A percentile compares a stretch with the other conserved stretches of the same genome.
Evolutionary conservation across 2,113 vertebrate species (phyloP).

Genomic region (Protobothrops flavoviridis): DNA sequence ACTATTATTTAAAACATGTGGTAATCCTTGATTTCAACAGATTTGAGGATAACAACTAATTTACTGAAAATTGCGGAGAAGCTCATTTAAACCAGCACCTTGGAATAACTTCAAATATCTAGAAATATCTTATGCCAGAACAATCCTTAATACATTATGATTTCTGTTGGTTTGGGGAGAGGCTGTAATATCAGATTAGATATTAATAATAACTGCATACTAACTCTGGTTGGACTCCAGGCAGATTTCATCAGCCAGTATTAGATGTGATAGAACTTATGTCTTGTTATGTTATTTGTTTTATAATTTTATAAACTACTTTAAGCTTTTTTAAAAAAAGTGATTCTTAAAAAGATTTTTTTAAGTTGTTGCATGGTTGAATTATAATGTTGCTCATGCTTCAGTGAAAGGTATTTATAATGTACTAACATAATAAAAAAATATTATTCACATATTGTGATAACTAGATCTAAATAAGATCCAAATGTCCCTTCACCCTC

Average conservation of each 20-base stretch:
- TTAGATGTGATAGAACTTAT: constrained; percentile 4
- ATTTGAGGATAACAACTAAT: background rate
- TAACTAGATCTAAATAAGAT: constrained; percentile 39
- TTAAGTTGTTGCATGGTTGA: background rate
- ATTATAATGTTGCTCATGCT: background rate
- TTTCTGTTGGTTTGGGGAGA: background rate
- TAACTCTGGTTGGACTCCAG: constrained; percentile 7
- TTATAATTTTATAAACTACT: constrained; percentile 10
- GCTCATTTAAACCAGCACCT: background rate
- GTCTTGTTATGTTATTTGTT: background rate
- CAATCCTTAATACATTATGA: background rate
- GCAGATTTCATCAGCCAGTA: background rate
- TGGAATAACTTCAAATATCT: background rate
- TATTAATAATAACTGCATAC: constrained; percentile 10
- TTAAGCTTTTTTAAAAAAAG: background rate
- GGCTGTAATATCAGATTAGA: background rate
- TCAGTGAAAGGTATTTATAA: background rate
- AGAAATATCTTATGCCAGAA: background rate
- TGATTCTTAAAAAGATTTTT: background rate
- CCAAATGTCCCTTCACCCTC: constrained; percentile 38
- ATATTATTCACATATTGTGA: background rate
- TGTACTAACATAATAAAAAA: background rate
- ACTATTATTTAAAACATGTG: background rate
- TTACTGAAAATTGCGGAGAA: background rate
- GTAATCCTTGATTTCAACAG: background rate